phyloP scores from a whole-genome alignment of 2,113 vertebrate genomes.

The Saguinus imperator region DNA sequence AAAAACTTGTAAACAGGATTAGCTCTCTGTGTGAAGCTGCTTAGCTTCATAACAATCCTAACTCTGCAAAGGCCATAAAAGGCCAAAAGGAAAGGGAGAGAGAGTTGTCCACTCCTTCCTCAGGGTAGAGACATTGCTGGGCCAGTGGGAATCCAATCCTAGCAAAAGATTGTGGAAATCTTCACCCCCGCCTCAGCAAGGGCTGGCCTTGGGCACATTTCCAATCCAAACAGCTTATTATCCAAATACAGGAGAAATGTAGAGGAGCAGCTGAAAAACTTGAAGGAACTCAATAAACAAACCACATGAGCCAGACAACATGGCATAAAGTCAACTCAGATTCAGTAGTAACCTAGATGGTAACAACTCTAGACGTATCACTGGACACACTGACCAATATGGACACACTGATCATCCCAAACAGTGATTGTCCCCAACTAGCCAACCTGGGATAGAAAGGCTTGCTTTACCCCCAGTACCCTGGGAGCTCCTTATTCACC shows the following conservation, averaged over 20 bases:
- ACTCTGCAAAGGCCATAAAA: not conserved
- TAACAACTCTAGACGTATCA: not conserved
- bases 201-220: not conserved
- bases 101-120: not conserved
- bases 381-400: not conserved
- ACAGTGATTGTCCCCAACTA: not conserved
- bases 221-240: not conserved
- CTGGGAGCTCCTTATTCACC: not conserved
- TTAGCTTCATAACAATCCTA: not conserved
- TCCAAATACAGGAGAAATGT: not conserved
- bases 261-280: not conserved
- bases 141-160: not conserved
- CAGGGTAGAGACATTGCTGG: not conserved
- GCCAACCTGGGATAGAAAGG: not conserved
- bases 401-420: not conserved
- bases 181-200: not conserved
- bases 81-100: no score
- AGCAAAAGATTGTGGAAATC: not conserved
- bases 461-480: not conserved
- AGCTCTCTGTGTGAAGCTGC: not conserved
- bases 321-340: not conserved
- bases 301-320: not conserved
- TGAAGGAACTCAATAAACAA: not conserved
- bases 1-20: not conserved
- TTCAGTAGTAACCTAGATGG: not conserved